Conservation (phyloP, 2,797 vertebrate species). For the Silurus aristotelis region DNA sequence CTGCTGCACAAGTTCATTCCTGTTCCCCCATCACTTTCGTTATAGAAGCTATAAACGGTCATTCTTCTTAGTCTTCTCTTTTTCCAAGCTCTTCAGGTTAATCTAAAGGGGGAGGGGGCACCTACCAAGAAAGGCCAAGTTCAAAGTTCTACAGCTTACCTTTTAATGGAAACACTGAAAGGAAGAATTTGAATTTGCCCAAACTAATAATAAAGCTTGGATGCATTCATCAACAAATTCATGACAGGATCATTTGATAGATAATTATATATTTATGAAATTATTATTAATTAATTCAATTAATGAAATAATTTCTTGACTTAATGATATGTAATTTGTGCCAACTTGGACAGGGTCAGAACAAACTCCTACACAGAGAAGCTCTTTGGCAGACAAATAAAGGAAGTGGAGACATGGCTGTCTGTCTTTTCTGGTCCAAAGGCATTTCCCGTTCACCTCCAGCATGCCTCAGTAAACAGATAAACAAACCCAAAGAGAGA, state of each 20-base stretch:
- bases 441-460: constrained; percentile 48
- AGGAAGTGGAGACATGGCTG: constrained; percentile 1
- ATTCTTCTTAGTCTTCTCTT: no score
- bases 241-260: not conserved
- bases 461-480: constrained; percentile 61
- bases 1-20: not conserved
- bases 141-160: not conserved
- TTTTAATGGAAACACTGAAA: not conserved
- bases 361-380: not conserved
- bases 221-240: not conserved
- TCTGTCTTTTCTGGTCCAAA: constrained; percentile 30
- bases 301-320: not conserved
- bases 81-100: no score
- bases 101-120: no score
- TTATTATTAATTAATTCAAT: not conserved
- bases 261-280: not conserved
- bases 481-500: constrained; percentile 56
- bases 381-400: constrained; percentile 2
- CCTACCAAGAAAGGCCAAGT: not conserved
- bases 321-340: not conserved
- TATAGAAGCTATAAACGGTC: not conserved
- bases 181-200: not conserved
- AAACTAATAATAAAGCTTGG: no score
- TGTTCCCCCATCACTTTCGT: not conserved
- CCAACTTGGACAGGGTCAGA: not conserved